phyloP scores from a whole-genome alignment of 1,140 invertebrate genomes.

The Chironomus tepperi region DNA sequence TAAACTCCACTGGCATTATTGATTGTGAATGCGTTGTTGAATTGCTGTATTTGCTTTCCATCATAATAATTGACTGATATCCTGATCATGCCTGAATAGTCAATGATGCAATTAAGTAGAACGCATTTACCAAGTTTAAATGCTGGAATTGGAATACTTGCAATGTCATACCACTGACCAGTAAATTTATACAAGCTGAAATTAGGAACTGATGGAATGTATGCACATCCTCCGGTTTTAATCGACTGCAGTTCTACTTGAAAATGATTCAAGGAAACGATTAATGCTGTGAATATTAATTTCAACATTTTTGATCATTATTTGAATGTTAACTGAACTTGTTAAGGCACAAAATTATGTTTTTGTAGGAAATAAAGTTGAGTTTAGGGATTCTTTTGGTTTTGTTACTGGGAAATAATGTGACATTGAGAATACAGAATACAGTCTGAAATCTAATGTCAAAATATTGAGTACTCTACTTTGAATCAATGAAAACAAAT shows the following conservation, averaged over 20 bases:
- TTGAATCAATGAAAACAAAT: not conserved
- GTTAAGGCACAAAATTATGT: too few species aligned
- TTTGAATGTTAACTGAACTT: not conserved
- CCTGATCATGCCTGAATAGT: not conserved
- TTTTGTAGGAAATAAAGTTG: not conserved
- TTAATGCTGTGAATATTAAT: not conserved
- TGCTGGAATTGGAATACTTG: not conserved
- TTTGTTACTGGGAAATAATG: not conserved
- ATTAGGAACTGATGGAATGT: not conserved
- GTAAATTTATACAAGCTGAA: not conserved
- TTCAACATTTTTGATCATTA: not conserved
- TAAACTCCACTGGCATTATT: not conserved
- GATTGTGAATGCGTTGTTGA: not conserved
- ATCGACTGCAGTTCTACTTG: not conserved
- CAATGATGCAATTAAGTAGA: not conserved
- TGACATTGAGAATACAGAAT: not conserved
- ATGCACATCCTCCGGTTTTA: not conserved
- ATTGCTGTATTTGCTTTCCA: not conserved
- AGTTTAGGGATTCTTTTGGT: not conserved
- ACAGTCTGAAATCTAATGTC: not conserved
- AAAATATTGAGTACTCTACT: not conserved
- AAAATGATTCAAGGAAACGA: not conserved
- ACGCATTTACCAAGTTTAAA: not conserved
- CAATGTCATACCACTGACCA: not conserved
- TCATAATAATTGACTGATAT: not conserved